phyloP scores from a whole-genome alignment of 1,140 invertebrate genomes.

The Latrodectus geometricus region DNA sequence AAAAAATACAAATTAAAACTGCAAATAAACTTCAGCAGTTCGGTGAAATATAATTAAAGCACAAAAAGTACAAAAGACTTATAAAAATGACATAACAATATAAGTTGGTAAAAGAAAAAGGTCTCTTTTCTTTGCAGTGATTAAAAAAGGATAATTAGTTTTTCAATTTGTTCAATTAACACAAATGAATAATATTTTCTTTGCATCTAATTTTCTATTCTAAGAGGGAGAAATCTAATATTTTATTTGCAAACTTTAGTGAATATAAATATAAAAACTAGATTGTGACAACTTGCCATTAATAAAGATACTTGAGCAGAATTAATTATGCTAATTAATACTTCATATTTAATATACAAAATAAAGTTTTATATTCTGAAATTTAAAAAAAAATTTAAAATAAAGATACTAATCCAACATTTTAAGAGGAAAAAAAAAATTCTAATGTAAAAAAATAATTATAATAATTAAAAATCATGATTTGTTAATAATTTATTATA shows the following conservation, averaged over 20 bases:
- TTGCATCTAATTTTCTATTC: slow-evolving; percentile 29
- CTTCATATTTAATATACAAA: too few species aligned
- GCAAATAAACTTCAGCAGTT: slow-evolving; percentile 52
- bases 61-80: slow-evolving; percentile 18
- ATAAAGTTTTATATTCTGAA: too few species aligned
- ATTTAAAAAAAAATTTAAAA: too few species aligned
- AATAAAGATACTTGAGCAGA: too few species aligned
- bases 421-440: background rate
- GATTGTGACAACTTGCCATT: too few species aligned
- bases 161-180: slow-evolving; percentile 60
- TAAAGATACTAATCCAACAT: too few species aligned
- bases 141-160: slow-evolving; percentile 58
- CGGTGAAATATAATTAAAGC: slow-evolving; percentile 26
- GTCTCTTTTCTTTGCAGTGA: slow-evolving; percentile 16
- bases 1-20: slow-evolving; percentile 39
- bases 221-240: background rate
- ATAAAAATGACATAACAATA: slow-evolving; percentile 17
- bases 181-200: slow-evolving; percentile 50
- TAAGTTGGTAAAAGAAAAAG: slow-evolving; percentile 33
- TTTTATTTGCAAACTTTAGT: too few species aligned
- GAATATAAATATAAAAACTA: too few species aligned
- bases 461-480: background rate
- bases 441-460: background rate
- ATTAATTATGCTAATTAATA: too few species aligned
- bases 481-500: background rate